Percentiles rank a stretch among this genome's conserved stretches.
phyloP scores from a whole-genome alignment of 2,888 invertebrate genomes.

The Hydrotaea diabolus region DNA sequence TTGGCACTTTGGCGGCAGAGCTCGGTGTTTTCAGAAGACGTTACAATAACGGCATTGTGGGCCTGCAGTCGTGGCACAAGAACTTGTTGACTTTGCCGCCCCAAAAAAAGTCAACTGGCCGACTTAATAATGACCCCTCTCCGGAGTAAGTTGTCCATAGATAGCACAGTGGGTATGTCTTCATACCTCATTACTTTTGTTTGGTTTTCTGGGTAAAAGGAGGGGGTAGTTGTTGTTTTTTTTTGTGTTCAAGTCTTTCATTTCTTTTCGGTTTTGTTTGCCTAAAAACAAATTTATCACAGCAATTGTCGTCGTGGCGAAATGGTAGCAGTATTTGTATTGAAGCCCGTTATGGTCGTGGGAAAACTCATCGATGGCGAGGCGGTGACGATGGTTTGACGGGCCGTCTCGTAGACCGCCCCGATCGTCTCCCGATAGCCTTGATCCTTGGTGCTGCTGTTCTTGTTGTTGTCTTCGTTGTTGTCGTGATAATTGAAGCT shows the following conservation, averaged over 20 bases:
- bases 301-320: slow-evolving; percentile 73
- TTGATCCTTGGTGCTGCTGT: slow-evolving; percentile 65
- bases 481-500: slow-evolving; percentile 60
- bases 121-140: slow-evolving; percentile 20
- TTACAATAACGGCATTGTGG: too few relatives aligned
- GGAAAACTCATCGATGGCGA: slow-evolving; percentile 73
- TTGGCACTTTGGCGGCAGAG: neutral
- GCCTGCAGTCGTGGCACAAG: neutral
- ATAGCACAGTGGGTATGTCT: slow-evolving; percentile 35
- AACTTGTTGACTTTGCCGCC: neutral
- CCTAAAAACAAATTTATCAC: slow-evolving; percentile 68
- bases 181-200: slow-evolving; percentile 62
- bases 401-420: slow-evolving; percentile 64
- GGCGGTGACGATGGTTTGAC: slow-evolving; percentile 73
- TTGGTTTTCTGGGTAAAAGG: too few relatives aligned
- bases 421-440: slow-evolving; percentile 67
- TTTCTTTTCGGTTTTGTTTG: slow-evolving; percentile 45
- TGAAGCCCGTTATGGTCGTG: slow-evolving; percentile 71
- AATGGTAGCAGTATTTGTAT: slow-evolving; percentile 70
- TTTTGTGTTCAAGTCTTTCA: slow-evolving; percentile 34
- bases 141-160: neutral
- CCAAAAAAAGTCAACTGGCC: slow-evolving; percentile 1
- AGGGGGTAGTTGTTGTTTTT: slow-evolving; percentile 31
- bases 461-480: slow-evolving; percentile 63
- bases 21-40: neutral